Evolutionary conservation across 2,888 invertebrate species (phyloP), one percentile per base, ranked within the genome.

Genomic region (Dorcus parallelipipedus): DNA sequence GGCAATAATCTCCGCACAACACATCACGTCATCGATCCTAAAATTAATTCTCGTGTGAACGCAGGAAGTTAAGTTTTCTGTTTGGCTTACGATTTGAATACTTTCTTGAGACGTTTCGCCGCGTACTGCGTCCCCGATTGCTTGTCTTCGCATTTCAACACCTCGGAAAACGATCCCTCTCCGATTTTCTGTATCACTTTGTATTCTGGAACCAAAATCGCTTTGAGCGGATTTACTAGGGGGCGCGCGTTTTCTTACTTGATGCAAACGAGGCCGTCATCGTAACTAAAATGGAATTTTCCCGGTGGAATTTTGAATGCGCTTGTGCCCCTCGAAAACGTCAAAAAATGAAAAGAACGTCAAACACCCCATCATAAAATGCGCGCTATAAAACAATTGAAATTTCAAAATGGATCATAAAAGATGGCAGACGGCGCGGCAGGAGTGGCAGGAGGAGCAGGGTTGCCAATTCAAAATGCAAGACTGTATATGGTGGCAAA

Each of bases 101-200:
- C 75, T 70, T 83, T 84, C 70, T 86, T 87, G 65, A 87, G 78
- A 65, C 82, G 78, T 76, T 88, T 88, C 49, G 85, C 86, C 6
- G 88, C 88, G 72, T 81, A 84, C 51, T 78, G 76, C 38, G 75
- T 69, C 53, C 84, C 84, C 59, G 82, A 83, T 64, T 76, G 73
- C 60, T 81, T 78, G 64, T 85, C 80, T 72, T 85, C 82, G 72
- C 86, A 86, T 81, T 86, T 86, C 61, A 86, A 73, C 33, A 88
- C 88, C 70, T 86, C 86, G 1, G 87, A 86, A 78, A 87, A 88
- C 26, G 87, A 85, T 9, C 87, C 88, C 75, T 87, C 87, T 20
- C 88, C 87, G 70, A 87, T 85, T 80, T 86, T 85, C 58, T 83
- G 79, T 59, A 87, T 71, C 63, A 86, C 78, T 73, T 81, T 81